These are phyloP conservation scores for Nymphalis urticae DNA, from an alignment of 2,888 invertebrate genomes.

Conservation along the genomic window DNA sequence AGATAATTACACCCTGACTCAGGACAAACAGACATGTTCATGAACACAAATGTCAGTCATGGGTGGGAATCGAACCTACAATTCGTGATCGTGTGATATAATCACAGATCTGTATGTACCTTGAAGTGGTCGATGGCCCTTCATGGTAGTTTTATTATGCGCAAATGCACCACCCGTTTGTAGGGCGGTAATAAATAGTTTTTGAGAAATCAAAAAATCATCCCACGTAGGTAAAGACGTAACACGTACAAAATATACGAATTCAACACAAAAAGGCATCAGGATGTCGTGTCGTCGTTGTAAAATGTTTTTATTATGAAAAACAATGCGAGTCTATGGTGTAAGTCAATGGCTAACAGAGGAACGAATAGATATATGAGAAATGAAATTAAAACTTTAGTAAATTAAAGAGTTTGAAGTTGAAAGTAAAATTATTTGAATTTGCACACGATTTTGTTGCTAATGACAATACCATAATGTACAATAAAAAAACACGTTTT, in stretches of 20 bases:
- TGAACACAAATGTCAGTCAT: no score
- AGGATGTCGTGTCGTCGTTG: conserved; percentile 58
- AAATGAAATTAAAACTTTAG: no score
- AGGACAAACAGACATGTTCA: no score
- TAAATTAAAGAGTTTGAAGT: no score
- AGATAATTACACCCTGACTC: no score
- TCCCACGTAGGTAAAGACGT: conserved; percentile 56
- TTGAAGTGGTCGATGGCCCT: not conserved
- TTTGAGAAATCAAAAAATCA: conserved; percentile 57
- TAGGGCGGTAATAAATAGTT: conserved; percentile 44
- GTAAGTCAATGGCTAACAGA: conserved; percentile 37
- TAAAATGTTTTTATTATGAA: conserved; percentile 67
- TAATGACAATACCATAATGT: no score
- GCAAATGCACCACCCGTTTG: conserved; percentile 27
- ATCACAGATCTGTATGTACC: not conserved
- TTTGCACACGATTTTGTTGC: no score
- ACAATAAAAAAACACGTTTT: no score
- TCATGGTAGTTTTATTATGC: conserved; percentile 19
- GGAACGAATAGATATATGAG: not conserved
- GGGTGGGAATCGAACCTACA: no score
- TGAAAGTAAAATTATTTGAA: no score
- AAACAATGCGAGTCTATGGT: conserved; percentile 52
- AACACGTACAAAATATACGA: conserved; percentile 53
- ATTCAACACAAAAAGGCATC: conserved; percentile 48
- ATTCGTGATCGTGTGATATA: no score